A percentile compares a stretch with the other conserved stretches of the same genome.
These are phyloP conservation scores for Ips nitidus DNA, from an alignment of 1,140 invertebrate genomes.

Conservation along the genomic window DNA sequence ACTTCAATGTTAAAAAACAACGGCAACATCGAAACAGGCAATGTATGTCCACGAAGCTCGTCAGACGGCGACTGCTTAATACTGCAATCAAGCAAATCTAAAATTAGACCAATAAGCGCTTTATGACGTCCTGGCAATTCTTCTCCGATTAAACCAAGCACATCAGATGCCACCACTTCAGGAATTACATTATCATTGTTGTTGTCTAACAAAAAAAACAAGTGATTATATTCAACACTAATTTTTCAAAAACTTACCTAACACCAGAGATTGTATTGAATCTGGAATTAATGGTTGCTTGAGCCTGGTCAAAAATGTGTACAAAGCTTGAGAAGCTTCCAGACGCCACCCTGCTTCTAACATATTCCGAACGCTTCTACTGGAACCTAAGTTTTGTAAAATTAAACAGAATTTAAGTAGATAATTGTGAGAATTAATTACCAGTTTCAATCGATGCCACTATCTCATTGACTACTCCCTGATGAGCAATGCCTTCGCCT, in stretches of 20 bases:
- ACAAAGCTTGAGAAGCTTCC: slow-evolving; percentile 51
- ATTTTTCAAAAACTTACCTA: slow-evolving; percentile 46
- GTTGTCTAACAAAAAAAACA: slow-evolving; percentile 37
- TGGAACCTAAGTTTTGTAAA: slow-evolving; percentile 5
- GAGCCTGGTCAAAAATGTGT: slow-evolving; percentile 50
- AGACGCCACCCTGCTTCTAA: slow-evolving; percentile 42
- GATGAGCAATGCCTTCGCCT: slow-evolving; percentile 32
- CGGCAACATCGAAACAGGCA: slow-evolving; percentile 54
- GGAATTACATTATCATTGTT: slow-evolving; percentile 49
- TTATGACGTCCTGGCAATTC: slow-evolving; percentile 52
- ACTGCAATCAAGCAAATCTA: slow-evolving; percentile 53
- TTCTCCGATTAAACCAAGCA: slow-evolving; percentile 54
- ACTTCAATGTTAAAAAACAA: slow-evolving; percentile 56
- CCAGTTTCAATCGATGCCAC: slow-evolving; percentile 32
- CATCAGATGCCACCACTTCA: slow-evolving; percentile 53
- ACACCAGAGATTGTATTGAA: slow-evolving; percentile 53
- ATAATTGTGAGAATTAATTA: slow-evolving; percentile 2
- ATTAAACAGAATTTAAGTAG: slow-evolving; percentile 6
- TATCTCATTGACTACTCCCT: slow-evolving; percentile 37
- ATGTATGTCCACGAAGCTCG: slow-evolving; percentile 53
- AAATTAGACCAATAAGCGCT: slow-evolving; percentile 48
- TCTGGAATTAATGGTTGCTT: slow-evolving; percentile 53
- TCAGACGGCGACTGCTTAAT: slow-evolving; percentile 52
- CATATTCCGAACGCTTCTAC: slow-evolving; percentile 32
- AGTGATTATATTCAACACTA: not conserved